Percentiles rank a stretch among this genome's conserved stretches.
Evolutionary conservation across 2,888 invertebrate species (phyloP).

Genomic region (Maniola hyperantus): DNA sequence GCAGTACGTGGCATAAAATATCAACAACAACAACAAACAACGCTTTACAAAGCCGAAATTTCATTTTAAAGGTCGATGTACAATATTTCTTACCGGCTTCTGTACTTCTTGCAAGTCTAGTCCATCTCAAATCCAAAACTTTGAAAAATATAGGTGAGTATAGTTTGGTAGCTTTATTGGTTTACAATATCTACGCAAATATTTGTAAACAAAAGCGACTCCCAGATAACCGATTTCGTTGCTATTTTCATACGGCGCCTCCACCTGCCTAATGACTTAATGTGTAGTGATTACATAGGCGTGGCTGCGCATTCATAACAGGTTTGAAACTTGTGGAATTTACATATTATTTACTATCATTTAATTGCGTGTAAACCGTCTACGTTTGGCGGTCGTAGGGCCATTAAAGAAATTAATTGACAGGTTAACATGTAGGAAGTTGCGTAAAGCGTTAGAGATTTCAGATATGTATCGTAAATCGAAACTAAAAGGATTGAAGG

Average conservation of each 20-base stretch:
- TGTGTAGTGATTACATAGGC: conserved; percentile 29
- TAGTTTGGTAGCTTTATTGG: not conserved
- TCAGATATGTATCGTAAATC: conserved; percentile 5
- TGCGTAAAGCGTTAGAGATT: conserved; percentile 15
- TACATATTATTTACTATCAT: conserved; percentile 33
- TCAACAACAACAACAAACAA: no score
- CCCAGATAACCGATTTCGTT: conserved; percentile 1
- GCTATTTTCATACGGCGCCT: conserved; percentile 32
- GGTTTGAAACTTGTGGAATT: conserved; percentile 33
- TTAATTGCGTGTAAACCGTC: conserved; percentile 24
- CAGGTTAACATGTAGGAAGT: conserved; percentile 13
- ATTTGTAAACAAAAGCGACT: not conserved
- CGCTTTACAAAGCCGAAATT: no score
- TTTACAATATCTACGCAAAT: not conserved
- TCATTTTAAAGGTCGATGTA: no score
- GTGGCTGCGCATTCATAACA: conserved; percentile 29
- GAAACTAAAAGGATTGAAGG: conserved; percentile 24
- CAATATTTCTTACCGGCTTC: no score
- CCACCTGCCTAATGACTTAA: conserved; percentile 33
- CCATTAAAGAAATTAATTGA: conserved; percentile 22
- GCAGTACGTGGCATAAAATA: no score
- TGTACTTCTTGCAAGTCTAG: no score
- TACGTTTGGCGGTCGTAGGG: conserved; percentile 16
- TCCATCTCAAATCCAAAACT: no score
- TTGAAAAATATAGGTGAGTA: no score